Percentiles rank a stretch among this genome's conserved stretches.
phyloP scores from a whole-genome alignment of 2,113 vertebrate genomes.

The Scopus umbretta region DNA sequence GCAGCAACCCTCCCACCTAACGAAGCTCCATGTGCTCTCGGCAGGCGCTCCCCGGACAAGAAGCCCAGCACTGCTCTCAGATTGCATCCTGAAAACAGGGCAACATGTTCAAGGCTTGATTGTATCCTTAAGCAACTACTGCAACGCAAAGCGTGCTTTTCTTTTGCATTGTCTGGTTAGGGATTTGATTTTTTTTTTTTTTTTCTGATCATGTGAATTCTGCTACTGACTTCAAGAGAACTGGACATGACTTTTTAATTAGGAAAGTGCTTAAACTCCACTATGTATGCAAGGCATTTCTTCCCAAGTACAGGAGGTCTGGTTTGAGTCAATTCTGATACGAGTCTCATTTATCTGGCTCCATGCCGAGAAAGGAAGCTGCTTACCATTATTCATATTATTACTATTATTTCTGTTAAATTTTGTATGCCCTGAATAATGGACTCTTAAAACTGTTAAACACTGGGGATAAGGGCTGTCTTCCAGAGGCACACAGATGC shows the following conservation, averaged over 20 bases:
- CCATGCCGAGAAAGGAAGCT: neutral
- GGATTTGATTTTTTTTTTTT: accelerated
- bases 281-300: neutral
- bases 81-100: neutral
- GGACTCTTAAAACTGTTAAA: neutral
- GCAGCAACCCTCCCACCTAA: neutral
- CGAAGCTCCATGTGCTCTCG: accelerated
- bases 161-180: neutral
- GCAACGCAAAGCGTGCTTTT: neutral
- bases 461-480: accelerated
- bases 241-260: neutral
- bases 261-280: neutral
- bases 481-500: neutral
- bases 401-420: neutral
- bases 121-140: neutral
- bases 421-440: neutral
- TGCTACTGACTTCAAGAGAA: neutral
- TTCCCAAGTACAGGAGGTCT: neutral
- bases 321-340: neutral
- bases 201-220: neutral
- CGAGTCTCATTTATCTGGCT: neutral
- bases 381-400: neutral
- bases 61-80: neutral
- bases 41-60: accelerated
- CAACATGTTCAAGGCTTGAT: neutral